Base-by-base conservation (phyloP, 2,888 invertebrate species). In the Penaeus monodon region DNA sequence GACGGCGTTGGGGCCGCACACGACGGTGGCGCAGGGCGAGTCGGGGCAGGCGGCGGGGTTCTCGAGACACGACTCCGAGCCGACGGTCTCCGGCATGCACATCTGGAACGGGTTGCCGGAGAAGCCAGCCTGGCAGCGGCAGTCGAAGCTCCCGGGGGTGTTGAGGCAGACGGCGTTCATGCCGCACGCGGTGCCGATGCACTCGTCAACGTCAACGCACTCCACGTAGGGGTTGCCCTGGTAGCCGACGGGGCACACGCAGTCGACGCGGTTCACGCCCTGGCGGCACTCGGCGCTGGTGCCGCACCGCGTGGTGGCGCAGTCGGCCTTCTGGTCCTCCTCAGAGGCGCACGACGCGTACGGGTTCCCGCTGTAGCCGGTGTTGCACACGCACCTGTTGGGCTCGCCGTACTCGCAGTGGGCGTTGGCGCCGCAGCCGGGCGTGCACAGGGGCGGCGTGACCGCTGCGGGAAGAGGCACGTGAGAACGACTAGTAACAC, bases 21-120 rank as follows among this genome's bases (percentile, higher is more conserved):
- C 93, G 38, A 96, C 94, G 89, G 94, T 94, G 89, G 95, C 87
- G 81, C 91, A 91, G 27, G 91, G 90, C 80, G 89, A 78, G 33
- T 81, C 81, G n/a, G 86, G 90, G 81, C 90, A 89, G 64, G 64
- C 63, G 24, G 68, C 70, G n/a, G 89, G 89, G 74, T 85, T 80
- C 14, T 84, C 82, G 4, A 70, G 78, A 57, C 89, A 89, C 24
- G 86, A 79, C 44, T 88, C 89, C 14, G 73, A 33, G 27, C 29
- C n/a, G 8, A 66, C 33, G 29, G n/a, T n/a, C 49, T 63, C n/a
- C 68, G 80, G 90, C 89, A 90, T 90, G 91, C 97, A 97, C 91
- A 96, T 95, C 89, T 95, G 94, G 91, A 97, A 97, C 0, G 98
- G 97, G 94, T 98, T 97, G 79, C 97, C 97, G 87, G 95, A 95